Conservation (phyloP, 2,797 vertebrate species). For the Neostethus bicornis region DNA sequence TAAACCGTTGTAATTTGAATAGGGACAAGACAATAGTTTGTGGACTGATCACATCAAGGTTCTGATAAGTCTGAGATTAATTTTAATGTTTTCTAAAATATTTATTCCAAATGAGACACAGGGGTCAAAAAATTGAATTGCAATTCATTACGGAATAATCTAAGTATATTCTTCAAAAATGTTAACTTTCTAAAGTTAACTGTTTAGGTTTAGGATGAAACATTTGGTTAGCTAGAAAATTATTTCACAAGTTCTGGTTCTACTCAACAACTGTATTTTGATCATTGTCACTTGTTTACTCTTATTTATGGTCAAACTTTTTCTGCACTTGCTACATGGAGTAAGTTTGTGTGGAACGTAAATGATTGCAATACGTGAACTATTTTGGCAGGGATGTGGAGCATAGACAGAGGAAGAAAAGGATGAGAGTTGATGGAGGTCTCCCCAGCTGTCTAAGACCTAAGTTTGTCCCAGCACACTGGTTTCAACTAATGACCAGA, state of each 20-base stretch:
- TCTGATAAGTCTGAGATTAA: background rate
- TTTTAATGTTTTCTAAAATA: background rate
- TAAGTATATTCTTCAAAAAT: slow-evolving; percentile 10
- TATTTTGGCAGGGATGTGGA: slow-evolving; percentile 35
- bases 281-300: background rate
- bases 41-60: background rate
- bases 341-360: slow-evolving; percentile 14
- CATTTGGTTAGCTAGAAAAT: background rate
- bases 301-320: too few relatives aligned
- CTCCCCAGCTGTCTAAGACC: slow-evolving; percentile 72
- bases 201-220: background rate
- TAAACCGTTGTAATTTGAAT: background rate
- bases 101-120: background rate
- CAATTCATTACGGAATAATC: background rate
- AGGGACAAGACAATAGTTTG: background rate
- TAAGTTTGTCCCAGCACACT: slow-evolving; percentile 67
- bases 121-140: background rate
- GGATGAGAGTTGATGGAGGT: slow-evolving; percentile 59
- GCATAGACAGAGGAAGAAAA: slow-evolving; percentile 43
- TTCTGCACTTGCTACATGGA: slow-evolving; percentile 26
- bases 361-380: slow-evolving; percentile 33
- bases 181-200: background rate
- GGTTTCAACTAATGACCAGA: slow-evolving; percentile 81
- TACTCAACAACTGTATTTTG: background rate
- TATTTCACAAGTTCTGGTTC: background rate